These are phyloP conservation scores for Callaeas wilsoni DNA, from an alignment of 2,113 vertebrate species.

Conservation along the genomic window DNA sequence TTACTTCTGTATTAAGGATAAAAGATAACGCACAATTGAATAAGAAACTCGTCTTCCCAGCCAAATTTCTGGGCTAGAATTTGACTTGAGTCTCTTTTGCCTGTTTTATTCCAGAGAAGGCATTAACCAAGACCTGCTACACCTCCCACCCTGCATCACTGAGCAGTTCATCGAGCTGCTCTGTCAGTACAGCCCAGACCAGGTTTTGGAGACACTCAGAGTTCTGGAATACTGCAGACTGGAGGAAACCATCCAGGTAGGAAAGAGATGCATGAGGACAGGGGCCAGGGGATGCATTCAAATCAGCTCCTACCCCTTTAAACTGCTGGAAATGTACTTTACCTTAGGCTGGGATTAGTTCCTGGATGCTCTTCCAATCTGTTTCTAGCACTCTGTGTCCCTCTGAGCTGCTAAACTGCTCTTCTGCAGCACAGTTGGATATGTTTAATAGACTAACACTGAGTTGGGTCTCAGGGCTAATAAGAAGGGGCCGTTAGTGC, in stretches of 20 bases:
- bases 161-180: slow-evolving; percentile 85
- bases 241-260: slow-evolving; percentile 89
- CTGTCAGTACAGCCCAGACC: slow-evolving; percentile 80
- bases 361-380: background rate
- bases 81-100: background rate
- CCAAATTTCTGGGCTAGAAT: background rate
- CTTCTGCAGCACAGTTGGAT: background rate
- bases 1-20: background rate
- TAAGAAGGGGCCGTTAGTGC: background rate
- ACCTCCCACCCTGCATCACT: slow-evolving; percentile 74
- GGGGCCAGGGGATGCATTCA: background rate
- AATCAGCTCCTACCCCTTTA: background rate
- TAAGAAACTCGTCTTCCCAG: background rate
- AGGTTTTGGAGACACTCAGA: slow-evolving; percentile 81
- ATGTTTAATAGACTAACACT: background rate
- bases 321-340: background rate
- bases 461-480: background rate
- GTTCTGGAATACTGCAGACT: slow-evolving; percentile 87
- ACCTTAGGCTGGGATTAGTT: background rate
- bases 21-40: background rate
- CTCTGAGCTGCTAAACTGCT: background rate
- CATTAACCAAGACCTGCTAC: slow-evolving; percentile 67
- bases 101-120: slow-evolving; percentile 80
- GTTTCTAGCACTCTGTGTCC: background rate
- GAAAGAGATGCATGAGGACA: background rate